Conservation (phyloP, 1,140 invertebrate species). For the Drosophila sproati region DNA sequence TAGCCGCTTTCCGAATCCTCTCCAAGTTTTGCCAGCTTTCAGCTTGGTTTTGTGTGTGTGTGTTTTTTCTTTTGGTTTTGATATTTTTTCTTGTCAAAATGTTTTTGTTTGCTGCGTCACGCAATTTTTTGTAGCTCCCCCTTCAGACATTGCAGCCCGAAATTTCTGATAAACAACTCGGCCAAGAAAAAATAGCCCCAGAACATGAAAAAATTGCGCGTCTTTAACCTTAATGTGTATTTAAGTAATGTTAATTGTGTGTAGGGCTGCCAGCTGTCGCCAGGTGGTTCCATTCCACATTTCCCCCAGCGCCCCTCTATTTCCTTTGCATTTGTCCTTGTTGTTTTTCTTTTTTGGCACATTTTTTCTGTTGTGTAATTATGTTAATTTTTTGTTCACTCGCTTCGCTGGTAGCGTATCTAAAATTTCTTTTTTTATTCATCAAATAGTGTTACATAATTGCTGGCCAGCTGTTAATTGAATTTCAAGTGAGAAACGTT, state of each 20-base stretch:
- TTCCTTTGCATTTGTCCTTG: conserved; percentile 8
- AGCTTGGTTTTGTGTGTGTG: not conserved
- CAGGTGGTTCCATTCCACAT: conserved; percentile 43
- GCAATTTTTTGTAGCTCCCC: conserved; percentile 65
- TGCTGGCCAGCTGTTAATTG: conserved; percentile 63
- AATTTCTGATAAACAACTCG: conserved; percentile 63
- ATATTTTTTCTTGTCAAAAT: conserved; percentile 48
- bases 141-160: conserved; percentile 9
- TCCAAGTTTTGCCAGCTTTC: conserved; percentile 36
- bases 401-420: conserved; percentile 53
- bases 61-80: conserved; percentile 5
- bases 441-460: conserved; percentile 53
- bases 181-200: conserved; percentile 71
- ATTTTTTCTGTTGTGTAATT: conserved; percentile 18
- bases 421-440: conserved; percentile 37
- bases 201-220: conserved; percentile 79
- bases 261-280: conserved; percentile 58
- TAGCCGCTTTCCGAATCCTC: conserved; percentile 29
- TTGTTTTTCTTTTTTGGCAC: conserved; percentile 41
- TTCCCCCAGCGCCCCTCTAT: not conserved
- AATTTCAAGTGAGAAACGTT: conserved; percentile 53
- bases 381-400: not conserved
- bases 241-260: conserved; percentile 84
- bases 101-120: conserved; percentile 75
- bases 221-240: conserved; percentile 83